A percentile compares a stretch with the other conserved stretches of the same genome.
These are phyloP conservation scores for Orthonychiurus folsomi DNA, from an alignment of 2,888 invertebrate species.

Conservation along the genomic window DNA sequence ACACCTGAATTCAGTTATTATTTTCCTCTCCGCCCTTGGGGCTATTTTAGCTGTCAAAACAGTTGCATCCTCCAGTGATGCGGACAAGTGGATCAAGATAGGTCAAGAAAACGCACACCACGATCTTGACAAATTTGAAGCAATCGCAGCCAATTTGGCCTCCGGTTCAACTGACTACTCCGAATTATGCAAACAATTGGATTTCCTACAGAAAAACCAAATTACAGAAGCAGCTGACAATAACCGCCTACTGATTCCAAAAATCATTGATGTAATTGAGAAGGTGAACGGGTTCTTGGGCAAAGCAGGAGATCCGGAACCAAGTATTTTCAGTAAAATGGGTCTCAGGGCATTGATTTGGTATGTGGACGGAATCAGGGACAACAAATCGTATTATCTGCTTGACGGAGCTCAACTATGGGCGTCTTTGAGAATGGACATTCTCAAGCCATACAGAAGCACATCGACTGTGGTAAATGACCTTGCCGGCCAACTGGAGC, in stretches of 20 bases:
- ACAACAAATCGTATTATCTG: constrained; percentile 23
- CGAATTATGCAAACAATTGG: background rate
- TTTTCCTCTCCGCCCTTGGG: too few species aligned
- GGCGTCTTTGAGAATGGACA: constrained; percentile 12
- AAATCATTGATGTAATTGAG: background rate
- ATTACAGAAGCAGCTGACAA: constrained; percentile 14
- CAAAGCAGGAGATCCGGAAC: background rate
- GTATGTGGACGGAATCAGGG: constrained; percentile 17
- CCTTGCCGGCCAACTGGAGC: background rate
- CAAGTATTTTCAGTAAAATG: constrained; percentile 10
- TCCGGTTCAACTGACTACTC: background rate
- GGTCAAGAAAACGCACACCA: constrained; percentile 12
- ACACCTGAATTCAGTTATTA: too few species aligned
- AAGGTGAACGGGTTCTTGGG: constrained; percentile 2
- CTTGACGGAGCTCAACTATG: constrained; percentile 18
- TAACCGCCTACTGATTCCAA: constrained; percentile 4
- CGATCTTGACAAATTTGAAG: background rate
- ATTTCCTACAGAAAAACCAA: constrained; percentile 5
- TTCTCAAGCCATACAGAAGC: background rate
- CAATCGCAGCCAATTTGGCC: background rate
- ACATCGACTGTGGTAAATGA: background rate
- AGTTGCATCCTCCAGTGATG: constrained; percentile 7
- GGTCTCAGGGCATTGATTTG: constrained; percentile 11
- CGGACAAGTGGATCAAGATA: constrained; percentile 4
- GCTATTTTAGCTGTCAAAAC: background rate